Evolutionary conservation across 2,888 invertebrate genomes (phyloP), one percentile per base, ranked within the genome.

Genomic region (Tolmerus cingulatus): DNA sequence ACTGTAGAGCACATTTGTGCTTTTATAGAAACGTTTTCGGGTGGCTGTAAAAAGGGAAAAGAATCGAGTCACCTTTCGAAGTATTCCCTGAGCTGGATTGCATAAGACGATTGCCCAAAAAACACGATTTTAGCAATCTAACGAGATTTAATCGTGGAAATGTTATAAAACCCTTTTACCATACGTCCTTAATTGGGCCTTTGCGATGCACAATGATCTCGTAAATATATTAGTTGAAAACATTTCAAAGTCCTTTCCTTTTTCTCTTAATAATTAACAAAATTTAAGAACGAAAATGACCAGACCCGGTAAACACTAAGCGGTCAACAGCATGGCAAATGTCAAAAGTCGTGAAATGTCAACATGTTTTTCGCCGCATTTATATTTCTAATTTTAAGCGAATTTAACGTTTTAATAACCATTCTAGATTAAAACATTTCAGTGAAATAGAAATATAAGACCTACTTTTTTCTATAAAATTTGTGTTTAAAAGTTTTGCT

Each of bases 11-110:
- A 97, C 95, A 88, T 95, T 95, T 0, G 97, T 96, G 88, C 94
- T 94, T 89, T 95, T 95, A 91, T 96, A 97, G 92, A 97, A 97
- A 86, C 96, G 93, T 91, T 96, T 96, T 19, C 94, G 94, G 1
- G 93, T 93, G 16, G 93, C 92, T 74, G 90, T 37, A 55, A 66
- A 66, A 14, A 23, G 12, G 4, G 34, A 34, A 34, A 34, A 12
- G 43, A 16, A 43, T 43, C 14, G 43, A 43, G 14, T 14, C 43
- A 14, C 9, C 43, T 43, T 14, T 14, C 14, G 3, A 14, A 43
- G 14, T 14, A 43, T 1, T 14, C 0, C 14, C 14, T 2, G 3
- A 43, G 8, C 37, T 7, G 37, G 1, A 37, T 37, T 37, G 37
- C 37, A 37, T 37, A 37, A 37, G 37, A 37, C 37, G 1, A 37